Evolutionary conservation across 2,113 vertebrate species (phyloP).

Genomic region (Vicugna pacos): DNA sequence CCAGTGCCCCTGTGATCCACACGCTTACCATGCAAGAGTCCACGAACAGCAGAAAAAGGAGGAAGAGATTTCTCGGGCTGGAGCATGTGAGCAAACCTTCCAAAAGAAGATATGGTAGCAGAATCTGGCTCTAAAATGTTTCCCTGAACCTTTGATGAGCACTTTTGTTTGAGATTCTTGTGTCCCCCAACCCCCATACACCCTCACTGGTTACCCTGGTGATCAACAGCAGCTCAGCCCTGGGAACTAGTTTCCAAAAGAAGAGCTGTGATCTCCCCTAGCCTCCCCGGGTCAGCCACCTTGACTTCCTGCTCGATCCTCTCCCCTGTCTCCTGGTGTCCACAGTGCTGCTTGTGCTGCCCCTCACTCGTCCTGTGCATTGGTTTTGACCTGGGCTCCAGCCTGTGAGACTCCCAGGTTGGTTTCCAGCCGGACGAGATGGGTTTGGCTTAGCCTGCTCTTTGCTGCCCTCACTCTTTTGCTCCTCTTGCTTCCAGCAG

Average conservation of each 20-base stretch:
- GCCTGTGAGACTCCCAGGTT: neutral
- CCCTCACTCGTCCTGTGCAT: neutral
- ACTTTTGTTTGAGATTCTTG: neutral
- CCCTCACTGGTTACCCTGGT: neutral
- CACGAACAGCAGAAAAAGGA: neutral
- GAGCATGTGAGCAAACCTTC: neutral
- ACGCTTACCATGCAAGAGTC: accelerated
- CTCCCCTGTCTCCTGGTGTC: neutral
- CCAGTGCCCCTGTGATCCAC: neutral
- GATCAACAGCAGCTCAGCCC: neutral
- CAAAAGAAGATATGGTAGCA: neutral
- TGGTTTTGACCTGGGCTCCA: neutral
- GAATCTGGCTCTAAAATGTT: neutral
- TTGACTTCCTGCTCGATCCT: neutral
- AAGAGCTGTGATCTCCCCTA: neutral
- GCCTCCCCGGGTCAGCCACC: neutral
- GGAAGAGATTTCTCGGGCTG: neutral
- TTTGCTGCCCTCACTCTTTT: conserved; percentile 64
- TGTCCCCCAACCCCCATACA: neutral
- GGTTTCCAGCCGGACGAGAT: neutral
- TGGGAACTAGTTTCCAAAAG: neutral
- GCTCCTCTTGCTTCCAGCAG: conserved; percentile 57
- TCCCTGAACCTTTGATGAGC: neutral
- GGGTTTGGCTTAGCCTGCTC: conserved; percentile 33
- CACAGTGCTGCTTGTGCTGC: neutral